These are phyloP conservation scores for Drosophila sturtevanti DNA, from an alignment of 1,140 invertebrate species.

Conservation along the genomic window DNA sequence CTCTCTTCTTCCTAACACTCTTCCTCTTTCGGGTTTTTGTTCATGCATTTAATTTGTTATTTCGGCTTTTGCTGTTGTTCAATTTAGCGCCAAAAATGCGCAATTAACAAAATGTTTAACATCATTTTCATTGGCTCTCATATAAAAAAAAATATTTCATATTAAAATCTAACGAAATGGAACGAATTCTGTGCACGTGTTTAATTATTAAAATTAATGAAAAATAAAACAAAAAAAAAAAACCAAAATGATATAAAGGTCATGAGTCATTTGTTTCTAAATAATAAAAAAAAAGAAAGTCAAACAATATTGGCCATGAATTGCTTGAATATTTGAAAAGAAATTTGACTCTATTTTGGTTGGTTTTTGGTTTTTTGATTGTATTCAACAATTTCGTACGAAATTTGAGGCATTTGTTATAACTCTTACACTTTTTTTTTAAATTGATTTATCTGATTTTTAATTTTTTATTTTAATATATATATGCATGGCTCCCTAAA, in stretches of 20 bases:
- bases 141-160: not conserved
- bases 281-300: too few relatives aligned
- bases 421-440: too few relatives aligned
- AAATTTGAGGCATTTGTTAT: too few relatives aligned
- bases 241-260: not conserved
- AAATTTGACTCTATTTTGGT: too few relatives aligned
- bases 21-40: constrained; percentile 16
- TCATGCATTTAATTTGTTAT: not conserved
- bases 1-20: not conserved
- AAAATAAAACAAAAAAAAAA: not conserved
- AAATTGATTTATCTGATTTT: too few relatives aligned
- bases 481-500: not conserved
- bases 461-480: too few relatives aligned
- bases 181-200: not conserved
- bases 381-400: too few relatives aligned
- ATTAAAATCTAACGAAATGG: not conserved
- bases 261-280: not conserved
- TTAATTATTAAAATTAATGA: not conserved
- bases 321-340: too few relatives aligned
- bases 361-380: too few relatives aligned
- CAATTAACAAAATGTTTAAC: constrained; percentile 8
- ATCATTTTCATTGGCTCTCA: not conserved
- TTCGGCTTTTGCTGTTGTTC: not conserved
- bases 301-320: too few relatives aligned
- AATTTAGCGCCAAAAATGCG: constrained; percentile 16